Evolutionary conservation across 92 coral and sea anemone species (phyloP).

Genomic region (Actinernus sp.): DNA sequence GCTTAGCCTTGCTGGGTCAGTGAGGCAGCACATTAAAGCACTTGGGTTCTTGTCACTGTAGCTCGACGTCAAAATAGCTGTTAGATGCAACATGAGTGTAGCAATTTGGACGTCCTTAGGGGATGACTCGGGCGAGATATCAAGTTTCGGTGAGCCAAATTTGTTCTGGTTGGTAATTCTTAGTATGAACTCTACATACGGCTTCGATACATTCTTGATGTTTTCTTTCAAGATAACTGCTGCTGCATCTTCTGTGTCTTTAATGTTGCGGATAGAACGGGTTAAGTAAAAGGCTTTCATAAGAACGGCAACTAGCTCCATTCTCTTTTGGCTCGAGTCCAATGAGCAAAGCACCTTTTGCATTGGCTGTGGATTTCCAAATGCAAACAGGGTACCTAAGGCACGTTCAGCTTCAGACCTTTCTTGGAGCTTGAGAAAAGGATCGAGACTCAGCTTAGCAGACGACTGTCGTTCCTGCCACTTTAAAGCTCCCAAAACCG

Average conservation of each 20-base stretch:
- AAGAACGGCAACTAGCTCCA: slow-evolving; percentile 61
- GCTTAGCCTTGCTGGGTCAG: slow-evolving; percentile 38
- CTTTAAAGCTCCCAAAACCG: slow-evolving; percentile 32
- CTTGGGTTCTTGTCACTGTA: slow-evolving; percentile 12
- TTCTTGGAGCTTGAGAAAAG: slow-evolving; percentile 27
- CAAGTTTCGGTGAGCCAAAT: slow-evolving; percentile 55
- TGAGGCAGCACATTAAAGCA: slow-evolving; percentile 49
- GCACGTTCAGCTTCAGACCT: slow-evolving; percentile 64
- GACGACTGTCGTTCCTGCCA: slow-evolving; percentile 35
- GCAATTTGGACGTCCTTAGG: slow-evolving; percentile 78
- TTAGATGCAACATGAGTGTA: slow-evolving; percentile 70
- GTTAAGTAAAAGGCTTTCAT: slow-evolving; percentile 68
- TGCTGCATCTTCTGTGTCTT: slow-evolving; percentile 80
- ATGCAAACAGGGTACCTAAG: slow-evolving; percentile 54
- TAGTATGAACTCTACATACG: slow-evolving; percentile 61
- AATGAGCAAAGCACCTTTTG: slow-evolving; percentile 11
- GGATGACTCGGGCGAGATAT: slow-evolving; percentile 62
- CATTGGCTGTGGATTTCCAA: slow-evolving; percentile 22
- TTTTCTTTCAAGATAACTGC: slow-evolving; percentile 38
- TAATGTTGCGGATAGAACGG: slow-evolving; percentile 67
- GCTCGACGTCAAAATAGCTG: slow-evolving; percentile 63
- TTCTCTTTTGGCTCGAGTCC: slow-evolving; percentile 42
- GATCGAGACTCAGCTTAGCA: slow-evolving; percentile 66
- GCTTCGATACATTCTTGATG: slow-evolving; percentile 16
- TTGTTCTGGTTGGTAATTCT: slow-evolving; percentile 67